Conservation (phyloP, 2,888 invertebrate species). For the Acronicta alni region DNA sequence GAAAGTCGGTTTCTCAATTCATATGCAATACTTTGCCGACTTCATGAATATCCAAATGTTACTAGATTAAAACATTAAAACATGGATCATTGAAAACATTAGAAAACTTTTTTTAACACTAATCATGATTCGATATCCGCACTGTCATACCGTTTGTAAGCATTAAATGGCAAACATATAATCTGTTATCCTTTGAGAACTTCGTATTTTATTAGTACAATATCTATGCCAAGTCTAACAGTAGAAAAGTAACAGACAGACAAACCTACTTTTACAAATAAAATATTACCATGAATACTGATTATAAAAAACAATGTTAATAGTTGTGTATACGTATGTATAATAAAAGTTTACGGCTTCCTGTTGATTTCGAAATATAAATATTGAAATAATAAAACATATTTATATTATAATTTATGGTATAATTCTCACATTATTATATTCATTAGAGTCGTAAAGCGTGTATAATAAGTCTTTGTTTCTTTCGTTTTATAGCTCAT, state of each 20-base stretch:
- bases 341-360: slow-evolving; percentile 58
- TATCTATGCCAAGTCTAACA: no score
- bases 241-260: not conserved
- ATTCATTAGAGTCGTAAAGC: slow-evolving; percentile 38
- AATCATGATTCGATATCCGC: no score
- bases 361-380: slow-evolving; percentile 53
- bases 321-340: slow-evolving; percentile 45
- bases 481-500: slow-evolving; percentile 15
- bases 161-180: no score
- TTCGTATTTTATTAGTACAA: no score
- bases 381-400: slow-evolving; percentile 40
- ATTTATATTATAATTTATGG: slow-evolving; percentile 49
- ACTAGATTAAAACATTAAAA: no score
- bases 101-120: no score
- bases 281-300: slow-evolving; percentile 5
- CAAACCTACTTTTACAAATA: not conserved
- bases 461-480: slow-evolving; percentile 50
- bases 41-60: no score
- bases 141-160: no score
- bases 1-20: no score
- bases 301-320: slow-evolving; percentile 53
- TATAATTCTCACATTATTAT: slow-evolving; percentile 54
- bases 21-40: no score
- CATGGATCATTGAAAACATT: no score
- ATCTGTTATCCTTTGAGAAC: no score